Conservation (phyloP, 2,797 vertebrate genomes). For the Pyrrhura leucotis region DNA sequence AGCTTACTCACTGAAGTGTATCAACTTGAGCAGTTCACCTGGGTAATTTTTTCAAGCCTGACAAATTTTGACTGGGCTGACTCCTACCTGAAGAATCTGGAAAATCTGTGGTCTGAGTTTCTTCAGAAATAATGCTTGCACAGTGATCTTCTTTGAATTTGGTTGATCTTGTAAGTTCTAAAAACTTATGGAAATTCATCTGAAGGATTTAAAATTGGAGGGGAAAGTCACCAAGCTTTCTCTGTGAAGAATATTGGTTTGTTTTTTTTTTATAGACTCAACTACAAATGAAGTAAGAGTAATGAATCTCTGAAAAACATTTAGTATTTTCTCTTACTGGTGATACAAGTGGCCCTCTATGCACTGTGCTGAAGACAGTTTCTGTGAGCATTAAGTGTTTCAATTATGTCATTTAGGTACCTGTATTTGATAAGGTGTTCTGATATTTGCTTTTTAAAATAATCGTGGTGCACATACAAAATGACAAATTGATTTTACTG, state of each 20-base stretch:
- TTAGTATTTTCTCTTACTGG: neutral
- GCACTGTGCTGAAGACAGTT: neutral
- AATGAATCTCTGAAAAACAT: neutral
- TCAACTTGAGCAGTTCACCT: neutral
- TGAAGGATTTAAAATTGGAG: neutral
- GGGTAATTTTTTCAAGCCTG: neutral
- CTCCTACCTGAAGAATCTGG: neutral
- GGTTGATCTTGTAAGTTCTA: neutral
- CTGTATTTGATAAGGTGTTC: neutral
- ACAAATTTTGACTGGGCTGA: neutral
- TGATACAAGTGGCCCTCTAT: neutral
- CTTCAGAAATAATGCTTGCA: neutral
- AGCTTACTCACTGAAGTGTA: neutral
- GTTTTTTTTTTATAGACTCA: neutral
- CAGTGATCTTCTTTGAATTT: neutral
- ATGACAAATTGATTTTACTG: neutral
- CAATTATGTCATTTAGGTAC: neutral
- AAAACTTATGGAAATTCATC: neutral
- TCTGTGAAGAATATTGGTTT: neutral
- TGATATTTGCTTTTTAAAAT: neutral
- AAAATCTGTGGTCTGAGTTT: neutral
- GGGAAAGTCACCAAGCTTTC: neutral
- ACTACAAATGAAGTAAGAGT: neutral
- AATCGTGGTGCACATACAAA: neutral
- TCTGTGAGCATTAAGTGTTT: neutral